Evolutionary conservation across 2,888 invertebrate species (phyloP), one percentile per base, ranked within the genome.

Genomic region (Amphipoea lucens): DNA sequence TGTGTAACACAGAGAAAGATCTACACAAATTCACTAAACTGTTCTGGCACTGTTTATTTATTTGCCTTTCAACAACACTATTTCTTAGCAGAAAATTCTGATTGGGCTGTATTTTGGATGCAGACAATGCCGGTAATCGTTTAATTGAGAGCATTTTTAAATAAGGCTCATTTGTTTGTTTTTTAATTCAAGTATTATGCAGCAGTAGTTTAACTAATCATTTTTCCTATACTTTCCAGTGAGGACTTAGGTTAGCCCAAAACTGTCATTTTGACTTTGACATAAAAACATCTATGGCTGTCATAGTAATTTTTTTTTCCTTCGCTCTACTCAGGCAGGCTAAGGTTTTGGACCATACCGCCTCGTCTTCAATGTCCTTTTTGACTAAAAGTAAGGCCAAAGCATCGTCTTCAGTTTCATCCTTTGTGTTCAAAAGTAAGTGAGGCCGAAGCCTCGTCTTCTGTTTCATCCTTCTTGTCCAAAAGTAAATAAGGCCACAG

Each of bases 81-180:
- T 91, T 93, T 84, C 89, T 90, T 23, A 91, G 78, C 81, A 92
- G 90, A 80, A 93, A 90, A 82, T 90, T 89, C 72, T 94, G 82
- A 88, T 94, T 96, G 11, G 93, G 90, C 36, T 94, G 94, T 86
- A 96, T 91, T 91, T 95, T 96, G 62, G 95, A 94, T 42, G 93
- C 93, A 45, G 95, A 94, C 40, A 96, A 81, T 20, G 92, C 90
- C 62, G 95, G 94, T 65, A 96, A 88, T 78, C 92, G 93, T 88
- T 95, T 96, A 80, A 96, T 92, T 57, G 95, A 95, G 74, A 96
- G 91, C 96, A 96, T 96, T 80, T 70, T 88, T 68, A 69, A 78
- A 12, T 73, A 42, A 5, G 17, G 40, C 17, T 14, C 81, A 73
- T 83, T 75, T 70, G 66, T 67, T 69, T 65, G 20, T 74, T 40